A percentile compares a stretch with the other conserved stretches of the same genome.
phyloP scores from a whole-genome alignment of 2,888 invertebrate genomes.

The Ariolimax columbianus region DNA sequence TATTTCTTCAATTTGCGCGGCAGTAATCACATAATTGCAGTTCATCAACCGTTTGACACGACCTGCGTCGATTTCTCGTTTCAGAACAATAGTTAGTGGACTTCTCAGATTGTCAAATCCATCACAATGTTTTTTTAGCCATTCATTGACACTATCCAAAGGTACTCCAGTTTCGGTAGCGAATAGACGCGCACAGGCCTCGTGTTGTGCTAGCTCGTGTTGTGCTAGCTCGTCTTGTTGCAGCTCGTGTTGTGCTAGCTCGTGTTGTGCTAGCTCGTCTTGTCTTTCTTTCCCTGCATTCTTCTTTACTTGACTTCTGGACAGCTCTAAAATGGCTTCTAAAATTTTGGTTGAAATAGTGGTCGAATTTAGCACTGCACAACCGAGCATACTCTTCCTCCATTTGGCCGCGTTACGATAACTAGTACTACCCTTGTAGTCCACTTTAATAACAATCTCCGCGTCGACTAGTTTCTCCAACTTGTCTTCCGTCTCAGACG shows the following conservation, averaged over 20 bases:
- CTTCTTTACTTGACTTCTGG: slow-evolving; percentile 33
- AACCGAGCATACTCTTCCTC: slow-evolving; percentile 82
- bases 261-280: not conserved
- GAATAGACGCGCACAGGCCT: slow-evolving; percentile 36
- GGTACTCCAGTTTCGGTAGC: slow-evolving; percentile 60
- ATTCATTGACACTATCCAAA: slow-evolving; percentile 69
- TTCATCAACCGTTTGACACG: slow-evolving; percentile 82
- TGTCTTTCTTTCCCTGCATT: not conserved
- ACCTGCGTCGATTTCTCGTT: slow-evolving; percentile 85
- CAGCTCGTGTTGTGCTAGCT: not conserved
- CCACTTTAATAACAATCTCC: slow-evolving; percentile 88
- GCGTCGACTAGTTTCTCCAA: slow-evolving; percentile 87
- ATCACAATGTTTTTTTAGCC: slow-evolving; percentile 67
- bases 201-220: not conserved
- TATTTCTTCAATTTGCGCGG: slow-evolving; percentile 28
- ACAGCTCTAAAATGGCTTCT: slow-evolving; percentile 61
- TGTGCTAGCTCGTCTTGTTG: not conserved
- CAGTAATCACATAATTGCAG: slow-evolving; percentile 64
- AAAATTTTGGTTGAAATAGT: slow-evolving; percentile 62
- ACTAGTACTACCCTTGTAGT: slow-evolving; percentile 91
- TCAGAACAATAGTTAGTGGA: slow-evolving; percentile 83
- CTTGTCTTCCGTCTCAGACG: slow-evolving; percentile 82
- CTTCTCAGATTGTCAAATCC: slow-evolving; percentile 65
- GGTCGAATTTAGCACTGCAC: slow-evolving; percentile 68
- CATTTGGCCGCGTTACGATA: slow-evolving; percentile 88